A percentile compares a stretch with the other conserved stretches of the same genome.
These are phyloP conservation scores for Genyomyrus donnyi DNA, from an alignment of 2,113 vertebrate genomes.

Conservation along the genomic window DNA sequence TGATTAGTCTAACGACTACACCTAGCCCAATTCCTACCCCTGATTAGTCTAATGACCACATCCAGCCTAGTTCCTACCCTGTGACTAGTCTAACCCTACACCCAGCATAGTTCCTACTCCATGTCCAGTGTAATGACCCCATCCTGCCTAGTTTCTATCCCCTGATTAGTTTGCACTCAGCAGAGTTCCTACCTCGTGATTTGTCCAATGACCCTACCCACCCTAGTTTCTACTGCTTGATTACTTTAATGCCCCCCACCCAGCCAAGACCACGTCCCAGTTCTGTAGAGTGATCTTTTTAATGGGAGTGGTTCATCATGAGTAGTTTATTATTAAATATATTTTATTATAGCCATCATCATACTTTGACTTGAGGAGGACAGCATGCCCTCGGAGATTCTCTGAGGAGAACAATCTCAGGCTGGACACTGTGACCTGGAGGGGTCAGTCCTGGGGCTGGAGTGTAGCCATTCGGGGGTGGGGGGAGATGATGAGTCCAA, in stretches of 20 bases:
- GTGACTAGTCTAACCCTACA: background rate
- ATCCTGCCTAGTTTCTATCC: background rate
- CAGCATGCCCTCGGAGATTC: background rate
- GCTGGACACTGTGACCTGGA: background rate
- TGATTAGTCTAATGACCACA: background rate
- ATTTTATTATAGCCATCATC: background rate
- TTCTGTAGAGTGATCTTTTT: background rate
- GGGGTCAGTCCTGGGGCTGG: background rate
- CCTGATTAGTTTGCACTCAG: background rate
- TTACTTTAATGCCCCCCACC: background rate
- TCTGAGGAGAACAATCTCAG: background rate
- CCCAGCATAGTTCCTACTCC: background rate
- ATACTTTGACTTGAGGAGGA: background rate
- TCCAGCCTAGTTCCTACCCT: background rate
- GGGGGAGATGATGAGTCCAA: conserved; percentile 12
- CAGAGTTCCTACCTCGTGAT: background rate
- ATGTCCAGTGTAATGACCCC: background rate
- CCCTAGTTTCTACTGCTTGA: background rate
- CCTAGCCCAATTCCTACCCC: background rate
- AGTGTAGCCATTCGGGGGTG: background rate
- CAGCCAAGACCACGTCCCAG: background rate
- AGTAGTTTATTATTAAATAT: background rate
- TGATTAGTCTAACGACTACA: background rate
- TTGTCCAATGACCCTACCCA: background rate
- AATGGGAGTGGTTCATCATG: background rate